Base-by-base conservation (phyloP, 2,797 vertebrate species). In the Pachyuromys duprasi region DNA sequence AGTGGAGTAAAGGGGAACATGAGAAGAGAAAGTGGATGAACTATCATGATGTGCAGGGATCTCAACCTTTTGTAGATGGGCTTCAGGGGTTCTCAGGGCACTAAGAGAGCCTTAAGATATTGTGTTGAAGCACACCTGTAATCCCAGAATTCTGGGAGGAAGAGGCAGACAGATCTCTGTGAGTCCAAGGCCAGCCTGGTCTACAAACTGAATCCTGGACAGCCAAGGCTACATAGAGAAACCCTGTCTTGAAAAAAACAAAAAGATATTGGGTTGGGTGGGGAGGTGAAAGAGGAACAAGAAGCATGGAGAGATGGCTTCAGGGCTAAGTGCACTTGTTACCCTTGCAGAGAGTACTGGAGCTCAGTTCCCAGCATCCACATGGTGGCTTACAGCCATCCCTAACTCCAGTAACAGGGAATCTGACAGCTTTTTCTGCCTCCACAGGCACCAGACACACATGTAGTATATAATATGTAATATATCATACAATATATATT, bases 201-300 rank as follows among this genome's bases (percentile, higher is more conserved):
- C 49, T 49, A 49, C 49, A 49, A 49, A 49, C 49, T 49, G 49
- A 49, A 11, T 49, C 9, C 49, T 49, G 49, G 49, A 49, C 49
- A 49, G 8, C 49, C 49, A 49, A 49, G 49, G 11, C 49, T 49
- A 49, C 49, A 49, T 49, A 49, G 49, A 49, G 49, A 49, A 49
- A 49, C 49, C 49, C 49, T 49, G 49, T 49, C 49, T 49, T 49
- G 49, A 49, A 49, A 49, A 49, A 49, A 49, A n/a, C n/a, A n/a
- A 49, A 49, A 8, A 1, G n/a, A 31, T 36, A 63, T 26, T 26
- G 14, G 3, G 7, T 57, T 79, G 65, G 57, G 84, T 53, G 28
- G 42, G 39, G 76, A 92, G 89, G 93, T 62, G 78, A 91, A 60
- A 62, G 63, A 89, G 82, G 39, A 92, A 53, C 49, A 13, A 49